Base-by-base conservation (phyloP, 1,140 invertebrate species). In the Papilio helenus region DNA sequence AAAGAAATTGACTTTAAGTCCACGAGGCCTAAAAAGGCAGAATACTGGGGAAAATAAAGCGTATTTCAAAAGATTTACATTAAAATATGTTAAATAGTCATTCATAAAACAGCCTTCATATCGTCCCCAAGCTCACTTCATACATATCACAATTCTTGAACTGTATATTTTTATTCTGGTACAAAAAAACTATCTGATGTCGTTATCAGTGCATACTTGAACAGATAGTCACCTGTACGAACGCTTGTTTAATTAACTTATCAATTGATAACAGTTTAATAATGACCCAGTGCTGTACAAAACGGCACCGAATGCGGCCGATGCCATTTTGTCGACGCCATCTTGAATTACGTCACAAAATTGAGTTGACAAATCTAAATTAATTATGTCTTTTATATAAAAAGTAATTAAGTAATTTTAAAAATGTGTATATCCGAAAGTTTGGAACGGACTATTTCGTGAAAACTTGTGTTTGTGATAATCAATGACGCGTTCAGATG, bases 201-300 rank as follows among this genome's bases (percentile, higher is more conserved):
- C 34, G 39, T 80, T 82, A 82, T 82, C 81, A 79, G 12, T 65
- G 49, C 79, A 79, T 80, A 80, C 68, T 58, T 61, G 42, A 73
- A 77, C 55, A 34, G 44, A 74, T 79, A 74, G 76, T 80, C 79
- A 80, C 77, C 73, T 77, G 79, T 73, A 76, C 42, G 39, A 65
- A 34, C 55, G 58, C 58, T 78, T 84, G 79, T 81, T 82, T 84
- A 84, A 82, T 81, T 84, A 73, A 58, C 65, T 83, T 84, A 84
- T 83, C 83, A 81, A 26, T 12, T 80, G 83, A 84, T 84, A 84
- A 82, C 72, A 49, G 46, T 65, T 61, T 80, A 82, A 80, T 78
- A 84, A 80, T 85, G 79, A 85, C 82, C 77, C 74, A 85, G 83
- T 83, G 72, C 55, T 79, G 81, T 84, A 76, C 79, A 51, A 81